Evolutionary conservation across 2,113 vertebrate genomes (phyloP).

Genomic region (Ammodytes marinus): DNA sequence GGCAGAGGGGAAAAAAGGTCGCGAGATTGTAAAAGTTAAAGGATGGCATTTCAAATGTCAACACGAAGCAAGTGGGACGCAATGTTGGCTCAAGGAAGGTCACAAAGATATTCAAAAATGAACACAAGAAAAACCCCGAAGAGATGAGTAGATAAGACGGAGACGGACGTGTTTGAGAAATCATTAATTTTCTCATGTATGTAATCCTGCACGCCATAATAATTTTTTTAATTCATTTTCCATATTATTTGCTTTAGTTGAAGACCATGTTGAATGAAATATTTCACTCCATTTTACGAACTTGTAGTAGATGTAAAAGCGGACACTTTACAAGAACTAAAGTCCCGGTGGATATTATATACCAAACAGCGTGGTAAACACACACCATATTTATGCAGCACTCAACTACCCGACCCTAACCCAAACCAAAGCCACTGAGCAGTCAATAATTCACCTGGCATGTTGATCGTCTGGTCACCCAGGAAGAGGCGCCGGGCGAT

Average conservation of each 20-base stretch:
- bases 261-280: neutral
- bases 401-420: neutral
- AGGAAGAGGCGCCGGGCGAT: slow-evolving; percentile 97
- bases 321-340: neutral
- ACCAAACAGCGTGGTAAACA: neutral
- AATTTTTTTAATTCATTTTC: neutral
- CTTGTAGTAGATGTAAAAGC: neutral
- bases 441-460: slow-evolving; percentile 84
- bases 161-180: neutral
- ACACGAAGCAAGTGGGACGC: slow-evolving; percentile 8
- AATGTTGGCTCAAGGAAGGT: slow-evolving; percentile 38
- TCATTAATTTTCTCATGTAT: neutral
- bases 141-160: neutral
- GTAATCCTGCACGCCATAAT: neutral
- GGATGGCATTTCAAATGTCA: slow-evolving; percentile 44
- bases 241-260: neutral
- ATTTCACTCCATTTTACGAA: too few relatives aligned
- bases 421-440: neutral
- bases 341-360: neutral
- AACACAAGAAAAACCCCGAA: neutral
- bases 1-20: neutral
- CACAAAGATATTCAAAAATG: slow-evolving; percentile 47
- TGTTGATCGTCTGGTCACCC: slow-evolving; percentile 97
- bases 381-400: neutral
- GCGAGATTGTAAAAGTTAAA: slow-evolving; percentile 14